phyloP scores from a whole-genome alignment of 53 echinoderm and acorn worm species.

The Echinometra lucunter region DNA sequence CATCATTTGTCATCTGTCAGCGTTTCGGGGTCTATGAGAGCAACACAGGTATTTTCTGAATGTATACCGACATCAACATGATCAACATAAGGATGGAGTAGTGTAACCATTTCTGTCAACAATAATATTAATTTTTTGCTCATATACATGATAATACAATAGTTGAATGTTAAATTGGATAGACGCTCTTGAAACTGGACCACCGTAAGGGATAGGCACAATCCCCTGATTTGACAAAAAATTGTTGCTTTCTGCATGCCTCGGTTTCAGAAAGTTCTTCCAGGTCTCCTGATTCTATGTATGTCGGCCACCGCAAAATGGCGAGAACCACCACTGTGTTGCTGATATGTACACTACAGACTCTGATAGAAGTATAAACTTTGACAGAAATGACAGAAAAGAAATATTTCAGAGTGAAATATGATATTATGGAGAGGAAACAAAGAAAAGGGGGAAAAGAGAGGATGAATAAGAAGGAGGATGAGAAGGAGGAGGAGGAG shows the following conservation, averaged over 20 bases:
- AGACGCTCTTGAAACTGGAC: neutral
- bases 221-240: neutral
- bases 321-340: too few species aligned
- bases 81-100: too few species aligned
- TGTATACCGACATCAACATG: neutral
- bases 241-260: neutral
- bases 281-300: neutral
- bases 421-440: too few species aligned
- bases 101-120: neutral
- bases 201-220: neutral
- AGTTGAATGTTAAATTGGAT: neutral
- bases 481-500: too few species aligned
- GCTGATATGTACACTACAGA: too few species aligned
- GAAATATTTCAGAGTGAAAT: too few species aligned
- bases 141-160: neutral
- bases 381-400: too few species aligned
- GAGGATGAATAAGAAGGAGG: neutral
- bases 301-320: too few species aligned
- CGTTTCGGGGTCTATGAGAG: too few species aligned
- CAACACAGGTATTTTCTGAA: too few species aligned
- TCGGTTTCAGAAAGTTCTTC: neutral
- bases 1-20: too few species aligned
- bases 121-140: neutral
- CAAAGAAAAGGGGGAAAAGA: neutral
- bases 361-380: too few species aligned